Evolutionary conservation across 2,888 invertebrate species (phyloP).

Genomic region (Falcaria lacertinaria): DNA sequence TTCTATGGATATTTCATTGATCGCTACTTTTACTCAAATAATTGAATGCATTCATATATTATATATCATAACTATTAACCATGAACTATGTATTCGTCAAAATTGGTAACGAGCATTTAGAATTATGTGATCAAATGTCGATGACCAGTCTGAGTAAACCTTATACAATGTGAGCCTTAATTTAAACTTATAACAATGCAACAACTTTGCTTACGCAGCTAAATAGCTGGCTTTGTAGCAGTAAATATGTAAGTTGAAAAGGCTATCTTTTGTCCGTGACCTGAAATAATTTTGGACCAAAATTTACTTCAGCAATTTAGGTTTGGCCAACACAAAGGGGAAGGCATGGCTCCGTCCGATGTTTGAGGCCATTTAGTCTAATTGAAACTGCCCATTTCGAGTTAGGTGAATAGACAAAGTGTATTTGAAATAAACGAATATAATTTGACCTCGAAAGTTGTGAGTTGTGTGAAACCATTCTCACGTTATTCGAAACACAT

Average conservation of each 20-base stretch:
- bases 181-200: too few relatives aligned
- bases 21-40: too few relatives aligned
- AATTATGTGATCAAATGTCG: too few relatives aligned
- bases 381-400: conserved; percentile 27
- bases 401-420: conserved; percentile 14
- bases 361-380: conserved; percentile 30
- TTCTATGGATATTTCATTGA: too few relatives aligned
- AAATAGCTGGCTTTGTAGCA: conserved; percentile 10
- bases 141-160: too few relatives aligned
- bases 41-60: too few relatives aligned
- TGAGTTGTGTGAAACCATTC: background rate
- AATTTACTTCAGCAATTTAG: conserved; percentile 33
- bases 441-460: background rate
- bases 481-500: background rate
- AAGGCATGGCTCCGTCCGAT: conserved; percentile 22
- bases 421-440: conserved; percentile 12
- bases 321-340: conserved; percentile 24
- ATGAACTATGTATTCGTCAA: too few relatives aligned
- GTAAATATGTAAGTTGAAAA: conserved; percentile 11
- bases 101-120: too few relatives aligned
- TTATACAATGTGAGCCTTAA: too few relatives aligned
- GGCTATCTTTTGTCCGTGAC: conserved; percentile 18
- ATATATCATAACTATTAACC: too few relatives aligned
- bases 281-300: conserved; percentile 22
- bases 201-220: too few relatives aligned